Evolutionary conservation across 2,797 vertebrate species (phyloP).

Genomic region (Platalea minor): DNA sequence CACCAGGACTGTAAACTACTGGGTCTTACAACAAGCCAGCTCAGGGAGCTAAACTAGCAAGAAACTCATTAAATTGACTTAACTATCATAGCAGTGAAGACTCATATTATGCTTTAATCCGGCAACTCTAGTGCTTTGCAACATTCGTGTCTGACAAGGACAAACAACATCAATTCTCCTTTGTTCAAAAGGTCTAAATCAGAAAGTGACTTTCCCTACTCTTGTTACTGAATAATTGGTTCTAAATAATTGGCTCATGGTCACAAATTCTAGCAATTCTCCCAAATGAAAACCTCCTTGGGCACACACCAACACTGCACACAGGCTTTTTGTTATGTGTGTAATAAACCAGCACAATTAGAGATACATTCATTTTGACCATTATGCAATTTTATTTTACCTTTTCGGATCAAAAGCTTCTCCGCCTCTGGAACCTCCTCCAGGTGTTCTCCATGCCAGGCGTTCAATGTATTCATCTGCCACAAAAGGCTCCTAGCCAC

Average conservation of each 20-base stretch:
- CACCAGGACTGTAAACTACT: background rate
- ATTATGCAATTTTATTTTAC: conserved; percentile 71
- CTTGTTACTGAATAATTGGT: background rate
- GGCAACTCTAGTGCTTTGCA: background rate
- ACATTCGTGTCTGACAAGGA: background rate
- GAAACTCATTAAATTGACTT: background rate
- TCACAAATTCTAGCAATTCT: conserved; percentile 10
- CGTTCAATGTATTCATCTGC: conserved; percentile 99
- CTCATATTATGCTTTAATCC: background rate
- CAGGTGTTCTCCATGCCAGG: conserved; percentile 96
- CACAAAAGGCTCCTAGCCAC: conserved; percentile 93
- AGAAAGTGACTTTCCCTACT: background rate
- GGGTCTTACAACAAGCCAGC: background rate
- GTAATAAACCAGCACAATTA: background rate
- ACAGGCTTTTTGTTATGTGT: background rate
- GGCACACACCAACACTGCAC: background rate
- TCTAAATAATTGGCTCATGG: background rate
- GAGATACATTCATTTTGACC: background rate
- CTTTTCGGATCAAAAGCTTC: conserved; percentile 98
- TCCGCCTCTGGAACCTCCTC: conserved; percentile 96
- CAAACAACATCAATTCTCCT: background rate
- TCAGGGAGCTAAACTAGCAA: background rate
- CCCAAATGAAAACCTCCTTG: background rate
- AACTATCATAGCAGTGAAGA: background rate
- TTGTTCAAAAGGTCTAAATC: background rate